Evolutionary conservation across 1,140 invertebrate species (phyloP), one percentile per base, ranked within the genome.

Genomic region (Lordiphosa mommai): DNA sequence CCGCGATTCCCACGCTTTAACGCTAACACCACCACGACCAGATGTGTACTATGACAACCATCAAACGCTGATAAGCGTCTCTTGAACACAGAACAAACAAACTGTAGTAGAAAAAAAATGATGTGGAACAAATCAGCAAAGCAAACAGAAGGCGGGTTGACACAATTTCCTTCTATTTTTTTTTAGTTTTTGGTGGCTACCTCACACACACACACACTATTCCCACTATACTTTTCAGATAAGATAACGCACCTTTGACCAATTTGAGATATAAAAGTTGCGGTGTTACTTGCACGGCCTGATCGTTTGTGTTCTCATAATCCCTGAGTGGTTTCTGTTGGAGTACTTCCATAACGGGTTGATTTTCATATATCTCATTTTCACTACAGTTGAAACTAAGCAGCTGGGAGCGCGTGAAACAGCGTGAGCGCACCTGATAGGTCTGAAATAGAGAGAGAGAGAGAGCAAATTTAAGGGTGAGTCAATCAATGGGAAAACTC

Each of bases 241-340:
- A 55, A 69, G 66, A 69, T 68, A 50, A 60, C 66, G 48, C 65
- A 66, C 87, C 73, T 61, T 90, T 89, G 60, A 92, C 87, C 16
- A 93, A 82, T 61, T 89, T 91, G 2, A 93, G 72, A 38, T 82
- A 87, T 1, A 92, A 88, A 40, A 88, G 69, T 64, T 93, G 93
- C 4, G 93, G 93, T 56, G 87, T 89, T 36, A 93, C 88, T 71
- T 93, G 93, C 17, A 93, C 89, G 5, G 92, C 91, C 49, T 91
- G 87, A 43, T 80, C 69, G 41, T 80, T 61, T 8, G 33, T 52
- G 0, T 61, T 55, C 6, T 70, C 58, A 14, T 90, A 89, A 51
- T 91, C 90, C 52, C 88, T 89, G 16, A 90, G 86, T 2, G 88
- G 64, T 1, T 56, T 53, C 12, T 90, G 43, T 41, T 67, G 48